phyloP scores from a whole-genome alignment of 2,797 vertebrate genomes.

The Enteromius mattozi region DNA sequence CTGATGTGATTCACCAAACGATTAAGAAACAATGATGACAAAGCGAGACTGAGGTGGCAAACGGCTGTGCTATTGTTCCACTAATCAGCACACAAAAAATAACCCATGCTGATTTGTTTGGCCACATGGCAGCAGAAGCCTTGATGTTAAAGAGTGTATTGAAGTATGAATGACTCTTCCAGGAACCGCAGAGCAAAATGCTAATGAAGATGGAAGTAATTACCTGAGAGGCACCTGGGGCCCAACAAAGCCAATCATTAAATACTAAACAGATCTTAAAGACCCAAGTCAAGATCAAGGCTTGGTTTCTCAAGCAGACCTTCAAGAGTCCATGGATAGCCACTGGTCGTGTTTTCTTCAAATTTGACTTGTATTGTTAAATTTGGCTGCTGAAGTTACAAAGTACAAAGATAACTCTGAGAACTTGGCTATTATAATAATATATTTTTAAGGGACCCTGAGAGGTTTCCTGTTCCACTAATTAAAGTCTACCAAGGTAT shows the following conservation, averaged over 20 bases:
- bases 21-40: slow-evolving; percentile 27
- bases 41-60: slow-evolving; percentile 10
- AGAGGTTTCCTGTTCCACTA: neutral
- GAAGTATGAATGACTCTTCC: slow-evolving; percentile 60
- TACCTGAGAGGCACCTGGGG: slow-evolving; percentile 66
- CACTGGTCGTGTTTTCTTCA: slow-evolving; percentile 36
- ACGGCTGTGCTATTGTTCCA: slow-evolving; percentile 25
- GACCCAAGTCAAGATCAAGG: slow-evolving; percentile 46
- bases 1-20: slow-evolving; percentile 35
- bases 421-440: neutral
- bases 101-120: neutral
- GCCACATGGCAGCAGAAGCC: slow-evolving; percentile 5
- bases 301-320: slow-evolving; percentile 50
- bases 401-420: neutral
- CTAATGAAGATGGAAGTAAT: slow-evolving; percentile 71
- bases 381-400: slow-evolving; percentile 11
- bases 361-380: slow-evolving; percentile 23
- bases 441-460: neutral
- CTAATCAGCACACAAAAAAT: slow-evolving; percentile 14
- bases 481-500: neutral
- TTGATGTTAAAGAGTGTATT: slow-evolving; percentile 46
- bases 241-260: slow-evolving; percentile 59
- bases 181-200: slow-evolving; percentile 53
- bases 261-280: slow-evolving; percentile 54
- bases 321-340: slow-evolving; percentile 54